These are phyloP conservation scores for Chloroceryle aenea DNA, from an alignment of 2,113 vertebrate species.

Conservation along the genomic window DNA sequence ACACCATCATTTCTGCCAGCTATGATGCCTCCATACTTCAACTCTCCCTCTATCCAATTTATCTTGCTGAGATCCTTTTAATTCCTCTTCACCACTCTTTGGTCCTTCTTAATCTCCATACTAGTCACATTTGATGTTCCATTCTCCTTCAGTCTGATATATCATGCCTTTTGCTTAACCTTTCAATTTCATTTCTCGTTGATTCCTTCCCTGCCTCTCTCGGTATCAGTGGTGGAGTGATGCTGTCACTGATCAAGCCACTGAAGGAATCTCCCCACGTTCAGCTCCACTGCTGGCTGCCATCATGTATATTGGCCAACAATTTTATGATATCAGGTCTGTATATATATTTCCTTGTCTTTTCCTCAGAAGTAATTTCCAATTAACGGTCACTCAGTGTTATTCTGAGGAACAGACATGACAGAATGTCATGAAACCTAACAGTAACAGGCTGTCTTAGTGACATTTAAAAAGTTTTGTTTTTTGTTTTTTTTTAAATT, in stretches of 20 bases:
- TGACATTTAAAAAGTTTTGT: too few species aligned
- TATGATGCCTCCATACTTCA: background rate
- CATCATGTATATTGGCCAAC: background rate
- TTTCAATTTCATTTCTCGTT: background rate
- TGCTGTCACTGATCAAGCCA: background rate
- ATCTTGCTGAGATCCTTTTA: background rate
- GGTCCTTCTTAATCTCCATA: background rate
- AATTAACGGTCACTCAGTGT: too few species aligned
- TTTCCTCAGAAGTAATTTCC: too few species aligned
- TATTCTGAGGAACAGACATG: too few species aligned
- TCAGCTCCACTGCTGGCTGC: background rate
- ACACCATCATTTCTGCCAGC: background rate
- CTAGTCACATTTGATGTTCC: background rate
- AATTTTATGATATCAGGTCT: background rate
- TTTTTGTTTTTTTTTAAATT: too few species aligned
- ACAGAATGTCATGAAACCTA: too few species aligned
- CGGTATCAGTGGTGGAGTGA: background rate
- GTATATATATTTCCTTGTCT: too few species aligned
- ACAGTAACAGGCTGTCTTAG: too few species aligned
- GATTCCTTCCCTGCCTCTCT: background rate
- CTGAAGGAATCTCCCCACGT: background rate
- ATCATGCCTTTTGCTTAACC: background rate
- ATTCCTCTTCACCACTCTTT: background rate
- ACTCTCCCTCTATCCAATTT: background rate
- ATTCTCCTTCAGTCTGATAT: background rate